phyloP scores from a whole-genome alignment of 2,113 vertebrate genomes.

The Chionis minor region DNA sequence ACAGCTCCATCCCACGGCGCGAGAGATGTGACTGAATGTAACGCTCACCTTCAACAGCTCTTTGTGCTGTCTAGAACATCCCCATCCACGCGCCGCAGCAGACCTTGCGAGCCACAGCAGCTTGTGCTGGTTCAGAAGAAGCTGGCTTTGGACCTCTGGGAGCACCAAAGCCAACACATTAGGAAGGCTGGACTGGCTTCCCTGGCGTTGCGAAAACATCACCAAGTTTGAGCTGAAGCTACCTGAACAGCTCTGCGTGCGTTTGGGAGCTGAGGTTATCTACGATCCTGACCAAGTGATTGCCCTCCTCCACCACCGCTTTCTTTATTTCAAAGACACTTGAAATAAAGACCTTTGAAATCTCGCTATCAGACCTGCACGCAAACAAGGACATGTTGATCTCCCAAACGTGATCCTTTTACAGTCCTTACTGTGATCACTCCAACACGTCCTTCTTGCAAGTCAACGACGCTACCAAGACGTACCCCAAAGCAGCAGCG shows the following conservation, averaged over 20 bases:
- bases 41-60: neutral
- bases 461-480: neutral
- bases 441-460: neutral
- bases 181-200: neutral
- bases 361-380: neutral
- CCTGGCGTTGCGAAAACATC: neutral
- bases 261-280: neutral
- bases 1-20: neutral
- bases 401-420: neutral
- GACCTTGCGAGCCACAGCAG: neutral
- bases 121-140: neutral
- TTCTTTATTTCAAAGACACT: neutral
- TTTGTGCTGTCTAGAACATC: neutral
- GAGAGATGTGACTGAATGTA: neutral
- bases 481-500: neutral
- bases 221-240: neutral
- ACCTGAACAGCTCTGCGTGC: neutral
- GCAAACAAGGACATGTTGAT: fast-evolving
- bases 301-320: neutral
- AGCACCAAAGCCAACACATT: neutral
- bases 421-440: neutral
- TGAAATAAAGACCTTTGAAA: neutral
- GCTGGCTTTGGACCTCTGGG: neutral
- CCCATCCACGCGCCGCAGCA: neutral
- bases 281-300: neutral